Evolutionary conservation across 2,888 invertebrate species (phyloP).

Genomic region (Calliopum simillimum): DNA sequence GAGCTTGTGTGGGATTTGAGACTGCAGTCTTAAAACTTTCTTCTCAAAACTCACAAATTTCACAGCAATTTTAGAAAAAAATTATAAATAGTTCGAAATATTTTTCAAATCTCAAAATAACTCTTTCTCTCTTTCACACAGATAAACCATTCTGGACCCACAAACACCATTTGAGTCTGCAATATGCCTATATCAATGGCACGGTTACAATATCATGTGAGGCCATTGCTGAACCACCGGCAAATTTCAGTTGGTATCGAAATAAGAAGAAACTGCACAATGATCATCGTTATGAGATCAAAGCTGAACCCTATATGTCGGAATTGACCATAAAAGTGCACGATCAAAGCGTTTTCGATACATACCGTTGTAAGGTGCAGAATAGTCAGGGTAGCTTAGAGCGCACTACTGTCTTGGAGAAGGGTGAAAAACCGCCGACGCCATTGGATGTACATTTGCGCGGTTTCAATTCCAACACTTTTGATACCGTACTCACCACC

Average conservation of each 20-base stretch:
- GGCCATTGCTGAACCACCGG: constrained; percentile 70
- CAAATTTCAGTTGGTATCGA: constrained; percentile 70
- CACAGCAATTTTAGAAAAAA: no score
- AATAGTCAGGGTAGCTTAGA: constrained; percentile 70
- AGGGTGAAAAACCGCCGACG: constrained; percentile 70
- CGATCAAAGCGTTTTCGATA: constrained; percentile 66
- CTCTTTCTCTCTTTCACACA: constrained; percentile 44
- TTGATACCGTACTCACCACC: constrained; percentile 66
- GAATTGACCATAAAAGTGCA: constrained; percentile 59
- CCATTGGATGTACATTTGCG: constrained; percentile 66
- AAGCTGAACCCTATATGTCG: constrained; percentile 60
- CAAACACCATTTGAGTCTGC: constrained; percentile 53
- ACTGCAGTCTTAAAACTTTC: no score
- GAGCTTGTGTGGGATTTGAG: no score
- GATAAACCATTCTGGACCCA: constrained; percentile 64
- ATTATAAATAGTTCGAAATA: no score
- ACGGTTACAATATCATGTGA: constrained; percentile 72
- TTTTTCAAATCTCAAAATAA: no score
- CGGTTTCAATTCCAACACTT: constrained; percentile 66
- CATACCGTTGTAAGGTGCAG: constrained; percentile 70
- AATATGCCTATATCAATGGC: constrained; percentile 68
- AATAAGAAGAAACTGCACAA: constrained; percentile 59
- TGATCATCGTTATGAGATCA: constrained; percentile 58
- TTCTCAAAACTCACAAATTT: no score
- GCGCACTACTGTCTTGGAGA: constrained; percentile 68